phyloP scores from a whole-genome alignment of 1,140 invertebrate genomes.

The Nasonia giraulti region DNA sequence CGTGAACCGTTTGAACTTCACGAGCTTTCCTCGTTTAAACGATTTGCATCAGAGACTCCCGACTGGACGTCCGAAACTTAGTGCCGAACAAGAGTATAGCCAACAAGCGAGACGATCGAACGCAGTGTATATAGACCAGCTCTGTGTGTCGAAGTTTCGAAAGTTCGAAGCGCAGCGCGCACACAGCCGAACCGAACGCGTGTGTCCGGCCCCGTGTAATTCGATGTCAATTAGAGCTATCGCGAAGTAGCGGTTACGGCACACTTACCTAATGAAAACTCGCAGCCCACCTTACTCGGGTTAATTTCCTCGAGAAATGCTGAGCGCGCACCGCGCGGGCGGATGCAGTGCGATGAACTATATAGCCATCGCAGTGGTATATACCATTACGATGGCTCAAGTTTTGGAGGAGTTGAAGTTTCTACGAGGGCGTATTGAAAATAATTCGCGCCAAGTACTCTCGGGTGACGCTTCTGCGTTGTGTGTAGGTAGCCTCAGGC shows the following conservation, averaged over 20 bases:
- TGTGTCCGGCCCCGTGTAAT: background rate
- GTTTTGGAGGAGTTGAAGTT: background rate
- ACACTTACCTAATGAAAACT: constrained; percentile 33
- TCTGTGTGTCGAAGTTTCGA: background rate
- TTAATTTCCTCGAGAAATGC: constrained; percentile 7
- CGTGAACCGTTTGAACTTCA: background rate
- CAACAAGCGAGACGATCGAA: background rate
- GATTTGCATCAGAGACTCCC: constrained; percentile 2
- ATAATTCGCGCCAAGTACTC: background rate
- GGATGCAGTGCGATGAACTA: background rate
- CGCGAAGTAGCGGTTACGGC: background rate
- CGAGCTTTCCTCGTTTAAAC: background rate
- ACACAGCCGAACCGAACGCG: background rate
- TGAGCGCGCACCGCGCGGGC: background rate
- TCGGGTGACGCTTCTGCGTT: background rate
- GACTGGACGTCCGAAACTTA: background rate
- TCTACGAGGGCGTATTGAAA: background rate
- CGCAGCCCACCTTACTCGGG: background rate
- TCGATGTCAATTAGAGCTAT: constrained; percentile 25
- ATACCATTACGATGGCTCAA: background rate
- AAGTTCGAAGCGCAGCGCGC: background rate
- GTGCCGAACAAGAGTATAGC: background rate
- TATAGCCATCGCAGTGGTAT: background rate
- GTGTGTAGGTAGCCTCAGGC: too few species aligned
- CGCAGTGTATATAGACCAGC: too few species aligned